Percentiles rank a stretch among this genome's conserved stretches.
Conservation (phyloP, 1,140 invertebrate genomes). For the Anoplophora glabripennis region DNA sequence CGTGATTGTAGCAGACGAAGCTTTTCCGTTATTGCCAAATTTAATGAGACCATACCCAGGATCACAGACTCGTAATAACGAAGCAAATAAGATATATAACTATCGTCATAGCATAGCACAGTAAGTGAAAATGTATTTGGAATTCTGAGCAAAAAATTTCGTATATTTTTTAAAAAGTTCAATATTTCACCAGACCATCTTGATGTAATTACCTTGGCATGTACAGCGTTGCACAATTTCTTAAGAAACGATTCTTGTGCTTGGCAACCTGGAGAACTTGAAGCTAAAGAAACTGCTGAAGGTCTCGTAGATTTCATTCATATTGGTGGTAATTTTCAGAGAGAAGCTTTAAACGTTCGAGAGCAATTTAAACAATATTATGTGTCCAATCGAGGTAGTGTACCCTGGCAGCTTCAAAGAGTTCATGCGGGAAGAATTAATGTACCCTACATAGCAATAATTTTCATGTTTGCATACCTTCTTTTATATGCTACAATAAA, state of each 20-base stretch:
- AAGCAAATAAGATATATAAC: constrained; percentile 23
- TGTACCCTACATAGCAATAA: too few species aligned
- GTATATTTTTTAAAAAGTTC: constrained; percentile 24
- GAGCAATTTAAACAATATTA: constrained; percentile 12
- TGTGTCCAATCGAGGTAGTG: neutral
- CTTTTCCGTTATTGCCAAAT: too few species aligned
- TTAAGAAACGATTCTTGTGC: constrained; percentile 19
- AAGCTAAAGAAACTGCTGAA: constrained; percentile 3
- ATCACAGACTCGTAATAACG: constrained; percentile 9
- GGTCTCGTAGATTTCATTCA: neutral
- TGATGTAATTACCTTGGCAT: constrained; percentile 6
- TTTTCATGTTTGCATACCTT: too few species aligned
- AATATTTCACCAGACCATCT: constrained; percentile 7
- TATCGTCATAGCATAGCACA: constrained; percentile 20
- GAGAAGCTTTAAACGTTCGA: constrained; percentile 10
- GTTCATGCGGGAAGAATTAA: neutral
- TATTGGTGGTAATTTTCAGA: constrained; percentile 4
- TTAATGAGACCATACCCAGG: too few species aligned
- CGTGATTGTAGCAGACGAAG: too few species aligned
- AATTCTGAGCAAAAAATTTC: constrained; percentile 15
- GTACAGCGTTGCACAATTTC: constrained; percentile 18
- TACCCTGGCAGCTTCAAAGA: constrained; percentile 2
- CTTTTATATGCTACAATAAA: too few species aligned
- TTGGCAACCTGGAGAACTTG: constrained; percentile 22
- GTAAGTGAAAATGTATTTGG: constrained; percentile 20